A percentile compares a stretch with the other conserved stretches of the same genome.
These are phyloP conservation scores for Rhopalosiphum nymphaeae DNA, from an alignment of 2,888 invertebrate genomes.

Conservation along the genomic window DNA sequence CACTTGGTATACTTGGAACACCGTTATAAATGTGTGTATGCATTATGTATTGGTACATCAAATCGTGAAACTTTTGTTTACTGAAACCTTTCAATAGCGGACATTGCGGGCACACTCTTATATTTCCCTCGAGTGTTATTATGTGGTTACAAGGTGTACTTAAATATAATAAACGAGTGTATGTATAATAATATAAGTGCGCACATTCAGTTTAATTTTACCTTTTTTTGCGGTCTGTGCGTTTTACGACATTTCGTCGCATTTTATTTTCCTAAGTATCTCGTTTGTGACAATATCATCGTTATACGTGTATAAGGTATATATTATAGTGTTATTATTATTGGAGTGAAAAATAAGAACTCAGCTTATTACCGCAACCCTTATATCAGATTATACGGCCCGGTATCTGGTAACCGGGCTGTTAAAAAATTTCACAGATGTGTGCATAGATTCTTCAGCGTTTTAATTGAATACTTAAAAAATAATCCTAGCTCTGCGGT, in stretches of 20 bases:
- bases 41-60: not conserved
- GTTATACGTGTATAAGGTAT: not conserved
- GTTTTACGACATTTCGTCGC: not conserved
- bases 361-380: slow-evolving; percentile 15
- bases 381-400: slow-evolving; percentile 28
- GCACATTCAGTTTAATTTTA: not conserved
- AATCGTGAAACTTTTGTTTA: not conserved
- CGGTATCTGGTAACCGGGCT: not conserved
- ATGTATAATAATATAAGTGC: not conserved
- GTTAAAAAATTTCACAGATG: not conserved
- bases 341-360: not conserved
- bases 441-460: not conserved
- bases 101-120: slow-evolving; percentile 1
- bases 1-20: not conserved
- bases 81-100: not conserved
- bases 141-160: not conserved
- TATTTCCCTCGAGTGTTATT: not conserved
- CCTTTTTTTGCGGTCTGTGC: slow-evolving; percentile 1
- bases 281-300: not conserved
- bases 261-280: not conserved
- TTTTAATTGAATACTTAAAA: slow-evolving; percentile 13
- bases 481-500: not conserved
- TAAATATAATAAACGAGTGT: not conserved
- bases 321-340: not conserved
- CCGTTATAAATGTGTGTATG: not conserved